Evolutionary conservation across 2,797 vertebrate genomes (phyloP).

Genomic region (Alcedo quadribrachys): DNA sequence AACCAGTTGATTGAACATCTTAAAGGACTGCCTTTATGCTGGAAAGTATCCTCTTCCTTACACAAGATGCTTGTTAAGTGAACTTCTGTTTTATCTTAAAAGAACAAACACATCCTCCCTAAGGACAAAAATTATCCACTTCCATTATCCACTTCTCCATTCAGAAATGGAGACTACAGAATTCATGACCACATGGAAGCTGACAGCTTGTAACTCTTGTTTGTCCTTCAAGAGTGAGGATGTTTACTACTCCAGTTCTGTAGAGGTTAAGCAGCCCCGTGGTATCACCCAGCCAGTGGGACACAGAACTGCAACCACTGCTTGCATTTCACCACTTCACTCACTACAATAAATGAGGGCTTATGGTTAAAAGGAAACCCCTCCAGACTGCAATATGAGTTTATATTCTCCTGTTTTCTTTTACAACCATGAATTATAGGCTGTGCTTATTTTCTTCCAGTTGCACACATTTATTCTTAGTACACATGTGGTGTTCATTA

Average conservation of each 20-base stretch:
- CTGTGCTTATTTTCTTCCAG: neutral
- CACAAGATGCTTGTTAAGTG: neutral
- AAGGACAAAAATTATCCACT: neutral
- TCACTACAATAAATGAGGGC: neutral
- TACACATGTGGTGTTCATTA: accelerated
- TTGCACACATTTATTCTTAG: neutral
- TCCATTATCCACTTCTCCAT: neutral
- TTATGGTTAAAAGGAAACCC: neutral
- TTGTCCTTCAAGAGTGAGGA: neutral
- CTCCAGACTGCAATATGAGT: neutral
- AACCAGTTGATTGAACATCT: neutral
- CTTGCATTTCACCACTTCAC: neutral
- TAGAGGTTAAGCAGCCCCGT: neutral
- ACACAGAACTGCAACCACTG: neutral
- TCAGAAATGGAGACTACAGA: neutral
- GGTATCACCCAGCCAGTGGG: neutral
- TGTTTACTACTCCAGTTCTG: neutral
- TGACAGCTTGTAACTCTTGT: neutral
- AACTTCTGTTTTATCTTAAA: neutral
- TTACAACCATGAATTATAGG: neutral
- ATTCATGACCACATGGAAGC: neutral
- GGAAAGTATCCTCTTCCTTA: neutral
- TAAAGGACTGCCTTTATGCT: neutral
- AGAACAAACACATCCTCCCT: neutral
- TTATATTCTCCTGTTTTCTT: neutral